Conservation (phyloP, 2,113 vertebrate species). For the Phylloscopus trochiloides region DNA sequence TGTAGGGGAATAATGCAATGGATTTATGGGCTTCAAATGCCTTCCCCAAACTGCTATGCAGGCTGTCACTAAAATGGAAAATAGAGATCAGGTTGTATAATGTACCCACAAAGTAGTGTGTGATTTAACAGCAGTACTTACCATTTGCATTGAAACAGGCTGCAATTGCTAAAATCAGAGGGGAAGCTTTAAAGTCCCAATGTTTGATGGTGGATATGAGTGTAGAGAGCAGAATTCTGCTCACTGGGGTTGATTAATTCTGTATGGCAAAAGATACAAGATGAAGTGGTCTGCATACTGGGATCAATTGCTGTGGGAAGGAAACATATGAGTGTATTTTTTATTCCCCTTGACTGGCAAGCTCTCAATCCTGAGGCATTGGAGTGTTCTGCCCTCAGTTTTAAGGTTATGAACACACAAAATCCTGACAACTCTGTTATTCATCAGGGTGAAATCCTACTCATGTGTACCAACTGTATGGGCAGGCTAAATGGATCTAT, state of each 20-base stretch:
- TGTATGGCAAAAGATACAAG: not conserved
- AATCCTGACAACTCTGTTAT: conserved; percentile 11
- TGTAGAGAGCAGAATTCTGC: not conserved
- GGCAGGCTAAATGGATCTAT: not conserved
- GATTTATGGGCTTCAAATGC: not conserved
- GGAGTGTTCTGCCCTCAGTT: conserved; percentile 1
- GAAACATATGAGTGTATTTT: not conserved
- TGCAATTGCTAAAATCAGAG: not conserved
- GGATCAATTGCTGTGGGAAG: not conserved
- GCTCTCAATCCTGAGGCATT: not conserved
- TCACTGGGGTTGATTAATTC: not conserved
- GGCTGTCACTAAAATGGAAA: conserved; percentile 24
- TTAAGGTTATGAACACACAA: conserved; percentile 7
- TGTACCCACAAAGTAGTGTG: not conserved
- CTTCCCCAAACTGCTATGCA: not conserved
- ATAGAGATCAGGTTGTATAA: not conserved
- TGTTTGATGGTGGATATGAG: not conserved
- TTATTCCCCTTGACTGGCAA: not conserved
- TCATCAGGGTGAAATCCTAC: not conserved
- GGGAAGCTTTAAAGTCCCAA: not conserved
- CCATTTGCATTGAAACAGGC: conserved; percentile 8
- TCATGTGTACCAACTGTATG: not conserved
- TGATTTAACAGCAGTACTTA: conserved; percentile 7
- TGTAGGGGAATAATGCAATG: not conserved
- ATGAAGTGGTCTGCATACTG: not conserved